phyloP scores from a whole-genome alignment of 1,140 invertebrate species.

The Aphaenogaster ashmeadi region DNA sequence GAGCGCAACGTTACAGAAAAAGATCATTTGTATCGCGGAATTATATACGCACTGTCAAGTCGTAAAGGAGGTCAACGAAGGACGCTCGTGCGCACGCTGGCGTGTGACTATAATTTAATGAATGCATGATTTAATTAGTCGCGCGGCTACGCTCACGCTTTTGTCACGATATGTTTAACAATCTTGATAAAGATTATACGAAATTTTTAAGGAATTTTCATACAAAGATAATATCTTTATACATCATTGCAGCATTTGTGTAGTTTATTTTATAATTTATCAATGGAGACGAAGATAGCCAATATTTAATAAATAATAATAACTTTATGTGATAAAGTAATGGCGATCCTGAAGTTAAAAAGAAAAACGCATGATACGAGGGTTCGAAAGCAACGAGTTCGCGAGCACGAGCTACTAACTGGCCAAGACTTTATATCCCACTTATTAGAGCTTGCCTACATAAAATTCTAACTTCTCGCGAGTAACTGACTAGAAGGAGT shows the following conservation, averaged over 20 bases:
- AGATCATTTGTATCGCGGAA: slow-evolving; percentile 33
- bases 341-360: not conserved
- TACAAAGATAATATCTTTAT: not conserved
- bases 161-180: slow-evolving; percentile 52
- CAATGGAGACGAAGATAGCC: not conserved
- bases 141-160: slow-evolving; percentile 45
- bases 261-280: slow-evolving; percentile 30
- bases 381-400: slow-evolving; percentile 11
- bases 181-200: slow-evolving; percentile 19
- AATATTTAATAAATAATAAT: not conserved
- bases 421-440: slow-evolving; percentile 42
- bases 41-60: slow-evolving; percentile 16
- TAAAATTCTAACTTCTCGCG: slow-evolving; percentile 43
- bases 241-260: not conserved
- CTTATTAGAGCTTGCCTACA: slow-evolving; percentile 36
- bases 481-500: slow-evolving; percentile 19
- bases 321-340: not conserved
- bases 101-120: slow-evolving; percentile 49
- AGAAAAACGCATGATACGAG: not conserved
- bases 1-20: not conserved
- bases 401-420: slow-evolving; percentile 13
- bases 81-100: slow-evolving; percentile 11
- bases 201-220: not conserved
- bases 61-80: slow-evolving; percentile 49
- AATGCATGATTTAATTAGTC: slow-evolving; percentile 63